phyloP scores from a whole-genome alignment of 2,888 invertebrate species.

The Ametastegia equiseti region DNA sequence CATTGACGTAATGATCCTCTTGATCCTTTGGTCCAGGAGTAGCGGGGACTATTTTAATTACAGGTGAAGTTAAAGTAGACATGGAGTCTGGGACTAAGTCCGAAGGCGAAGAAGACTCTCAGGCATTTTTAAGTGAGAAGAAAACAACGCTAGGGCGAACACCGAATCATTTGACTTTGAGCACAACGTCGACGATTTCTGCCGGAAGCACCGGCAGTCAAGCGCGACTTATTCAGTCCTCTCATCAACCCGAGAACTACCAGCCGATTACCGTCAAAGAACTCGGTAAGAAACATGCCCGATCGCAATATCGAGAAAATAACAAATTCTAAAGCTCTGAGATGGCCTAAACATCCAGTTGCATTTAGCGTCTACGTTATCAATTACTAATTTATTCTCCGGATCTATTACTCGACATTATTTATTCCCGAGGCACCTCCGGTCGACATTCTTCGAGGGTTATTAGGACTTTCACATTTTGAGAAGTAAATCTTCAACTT shows the following conservation, averaged over 20 bases:
- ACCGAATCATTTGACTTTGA: conserved; percentile 94
- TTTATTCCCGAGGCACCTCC: not conserved
- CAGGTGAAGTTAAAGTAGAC: conserved; percentile 73
- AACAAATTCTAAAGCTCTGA: conserved; percentile 21
- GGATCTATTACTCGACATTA: not conserved
- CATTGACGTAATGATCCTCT: not conserved
- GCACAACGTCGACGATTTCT: conserved; percentile 95
- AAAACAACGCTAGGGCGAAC: conserved; percentile 88
- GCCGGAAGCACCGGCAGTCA: conserved; percentile 96
- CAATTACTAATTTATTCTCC: not conserved
- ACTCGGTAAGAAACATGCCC: conserved; percentile 84
- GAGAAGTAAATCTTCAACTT: not conserved
- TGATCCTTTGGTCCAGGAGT: not conserved
- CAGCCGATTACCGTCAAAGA: conserved; percentile 93
- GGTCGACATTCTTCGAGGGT: not conserved
- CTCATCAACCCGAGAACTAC: conserved; percentile 94
- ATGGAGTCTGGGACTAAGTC: conserved; percentile 88
- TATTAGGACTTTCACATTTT: not conserved
- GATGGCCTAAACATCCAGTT: conserved; percentile 4
- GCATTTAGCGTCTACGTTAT: not conserved
- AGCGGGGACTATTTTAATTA: conserved; percentile 51
- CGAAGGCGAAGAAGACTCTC: conserved; percentile 91
- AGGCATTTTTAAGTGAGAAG: conserved; percentile 78
- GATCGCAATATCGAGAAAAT: conserved; percentile 17
- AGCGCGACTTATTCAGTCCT: conserved; percentile 95